Evolutionary conservation across 2,888 invertebrate species (phyloP), one percentile per base, ranked within the genome.

Genomic region (Mesorhabditis sp.): DNA sequence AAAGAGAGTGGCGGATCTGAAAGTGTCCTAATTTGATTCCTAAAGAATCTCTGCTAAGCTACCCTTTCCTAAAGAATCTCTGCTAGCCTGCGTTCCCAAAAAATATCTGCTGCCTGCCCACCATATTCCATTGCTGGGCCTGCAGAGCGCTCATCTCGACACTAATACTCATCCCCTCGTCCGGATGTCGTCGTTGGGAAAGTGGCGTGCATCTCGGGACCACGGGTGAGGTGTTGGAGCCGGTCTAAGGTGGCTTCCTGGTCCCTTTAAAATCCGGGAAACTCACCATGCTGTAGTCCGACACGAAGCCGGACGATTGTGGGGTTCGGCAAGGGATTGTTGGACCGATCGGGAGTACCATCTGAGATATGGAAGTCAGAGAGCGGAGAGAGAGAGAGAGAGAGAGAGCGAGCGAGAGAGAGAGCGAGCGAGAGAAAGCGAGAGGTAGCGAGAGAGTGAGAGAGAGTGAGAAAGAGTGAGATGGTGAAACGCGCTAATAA

Each of bases 91-190:
- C 28, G 1, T 28, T 28, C 28, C 28, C 2, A 28, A 28, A 28
- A 2, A 28, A 28, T 28, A 1, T 28, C 28, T 28, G 28, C 28
- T 28, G 28, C 28, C 28, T 13, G 58, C 58, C n/a, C n/a, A 50
- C 58, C 58, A n/a, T 50, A 50, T 50, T 50, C 58, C 58, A 50
- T 50, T 50, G 58, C 58, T 50, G 58, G 7, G 58, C n/a, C 58
- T 50, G 58, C 10, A 50, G 7, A 2, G 7, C 10, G n/a, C 10
- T 50, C 58, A 50, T 50, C n/a, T 50, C 58, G 58, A 50, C n/a
- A n/a, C 58, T 50, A 10, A n/a, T n/a, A n/a, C 58, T 50, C 58
- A 50, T 50, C n/a, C 10, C 58, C 10, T 50, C 58, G 2, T 13
- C 7, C 58, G 58, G 58, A n/a, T n/a, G 58, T n/a, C 58, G 58